Evolutionary conservation across 92 coral and sea anemone species (phyloP).

Genomic region (Scolanthus callimorphus): DNA sequence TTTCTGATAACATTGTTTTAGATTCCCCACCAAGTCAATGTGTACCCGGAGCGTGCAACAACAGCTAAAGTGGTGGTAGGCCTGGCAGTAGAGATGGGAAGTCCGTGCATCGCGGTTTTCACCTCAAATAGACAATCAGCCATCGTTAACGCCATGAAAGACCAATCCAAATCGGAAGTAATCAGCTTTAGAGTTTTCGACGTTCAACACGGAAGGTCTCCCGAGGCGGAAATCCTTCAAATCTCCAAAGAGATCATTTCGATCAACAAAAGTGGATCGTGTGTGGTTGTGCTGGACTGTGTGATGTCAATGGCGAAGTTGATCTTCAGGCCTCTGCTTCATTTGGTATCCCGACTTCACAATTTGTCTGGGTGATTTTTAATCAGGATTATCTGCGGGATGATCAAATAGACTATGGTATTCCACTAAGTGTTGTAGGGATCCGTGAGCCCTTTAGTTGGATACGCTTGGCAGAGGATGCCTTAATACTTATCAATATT

Average conservation of each 20-base stretch:
- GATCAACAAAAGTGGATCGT: conserved; percentile 48
- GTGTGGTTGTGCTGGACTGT: conserved; percentile 50
- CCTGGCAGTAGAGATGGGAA: conserved; percentile 40
- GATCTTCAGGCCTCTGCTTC: conserved; percentile 26
- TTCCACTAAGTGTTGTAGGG: conserved; percentile 12
- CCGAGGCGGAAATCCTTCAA: conserved; percentile 11
- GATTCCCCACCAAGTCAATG: conserved; percentile 19
- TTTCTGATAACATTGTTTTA: too few species aligned
- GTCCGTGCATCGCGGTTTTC: conserved; percentile 30
- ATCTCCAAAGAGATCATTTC: conserved; percentile 38
- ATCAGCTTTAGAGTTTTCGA: conserved; percentile 16
- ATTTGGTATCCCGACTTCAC: conserved; percentile 23
- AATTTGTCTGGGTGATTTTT: conserved; percentile 44
- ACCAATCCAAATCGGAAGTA: conserved; percentile 5
- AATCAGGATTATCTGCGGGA: background rate
- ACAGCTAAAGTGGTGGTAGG: conserved; percentile 26
- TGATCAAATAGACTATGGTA: background rate
- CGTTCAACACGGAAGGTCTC: conserved; percentile 3
- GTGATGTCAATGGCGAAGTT: conserved; percentile 15
- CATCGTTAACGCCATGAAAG: conserved; percentile 5
- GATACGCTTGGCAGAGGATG: conserved; percentile 11
- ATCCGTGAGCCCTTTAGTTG: conserved; percentile 4
- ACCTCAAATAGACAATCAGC: conserved; percentile 7
- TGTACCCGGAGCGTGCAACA: conserved; percentile 25
- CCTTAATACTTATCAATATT: conserved; percentile 4